Evolutionary conservation across 1,140 invertebrate species (phyloP).

Genomic region (Aphaenogaster ashmeadi): DNA sequence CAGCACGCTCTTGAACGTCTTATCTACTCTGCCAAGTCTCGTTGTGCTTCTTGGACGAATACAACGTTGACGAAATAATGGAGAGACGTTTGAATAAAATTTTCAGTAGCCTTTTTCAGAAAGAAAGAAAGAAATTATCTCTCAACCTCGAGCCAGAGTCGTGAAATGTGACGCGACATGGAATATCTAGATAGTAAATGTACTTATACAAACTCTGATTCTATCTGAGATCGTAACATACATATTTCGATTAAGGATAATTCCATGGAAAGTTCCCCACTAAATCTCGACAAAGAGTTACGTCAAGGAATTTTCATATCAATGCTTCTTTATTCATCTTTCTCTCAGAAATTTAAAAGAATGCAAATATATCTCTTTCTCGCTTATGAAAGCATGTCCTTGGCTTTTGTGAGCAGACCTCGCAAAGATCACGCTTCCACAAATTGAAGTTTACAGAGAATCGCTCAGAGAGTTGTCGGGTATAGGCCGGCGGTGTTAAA

Average conservation of each 20-base stretch:
- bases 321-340: neutral
- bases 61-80: neutral
- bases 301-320: conserved; percentile 1
- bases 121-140: neutral
- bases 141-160: neutral
- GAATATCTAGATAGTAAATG: neutral
- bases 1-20: neutral
- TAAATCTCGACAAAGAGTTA: neutral
- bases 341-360: neutral
- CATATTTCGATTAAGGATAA: neutral
- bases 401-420: neutral
- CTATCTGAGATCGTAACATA: neutral
- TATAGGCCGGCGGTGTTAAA: conserved; percentile 21
- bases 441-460: conserved; percentile 73
- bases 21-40: conserved; percentile 13
- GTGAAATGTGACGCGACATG: neutral
- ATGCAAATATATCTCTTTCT: neutral
- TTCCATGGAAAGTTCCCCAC: neutral
- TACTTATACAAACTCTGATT: neutral
- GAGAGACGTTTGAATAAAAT: neutral
- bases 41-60: conserved; percentile 12
- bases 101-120: neutral
- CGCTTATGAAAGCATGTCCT: neutral
- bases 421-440: conserved; percentile 51
- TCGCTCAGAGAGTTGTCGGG: conserved; percentile 68